Conservation (phyloP, 2,797 vertebrate species). For the Megaceryle alcyon region DNA sequence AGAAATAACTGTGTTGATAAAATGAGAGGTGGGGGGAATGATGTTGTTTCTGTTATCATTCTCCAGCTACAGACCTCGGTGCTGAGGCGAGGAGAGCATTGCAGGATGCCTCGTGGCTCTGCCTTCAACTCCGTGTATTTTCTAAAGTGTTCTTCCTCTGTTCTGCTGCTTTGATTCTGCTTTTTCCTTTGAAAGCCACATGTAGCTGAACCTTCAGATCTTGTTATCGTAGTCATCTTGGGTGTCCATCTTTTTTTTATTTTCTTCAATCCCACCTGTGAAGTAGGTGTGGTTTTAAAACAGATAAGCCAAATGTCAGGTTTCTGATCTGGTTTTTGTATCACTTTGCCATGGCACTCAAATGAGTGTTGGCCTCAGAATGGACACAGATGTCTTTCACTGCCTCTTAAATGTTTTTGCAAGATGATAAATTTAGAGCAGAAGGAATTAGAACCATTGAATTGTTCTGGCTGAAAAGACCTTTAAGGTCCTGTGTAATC, state of each 20-base stretch:
- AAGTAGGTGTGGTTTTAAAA: not conserved
- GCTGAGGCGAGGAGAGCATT: not conserved
- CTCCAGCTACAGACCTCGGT: not conserved
- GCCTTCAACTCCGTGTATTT: not conserved
- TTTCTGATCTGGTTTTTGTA: not conserved
- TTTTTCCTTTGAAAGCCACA: not conserved
- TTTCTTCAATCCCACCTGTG: not conserved
- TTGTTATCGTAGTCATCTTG: not conserved
- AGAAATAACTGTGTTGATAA: not conserved
- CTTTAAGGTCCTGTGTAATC: not conserved
- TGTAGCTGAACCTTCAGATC: not conserved
- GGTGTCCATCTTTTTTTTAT: not conserved
- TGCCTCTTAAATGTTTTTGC: not conserved
- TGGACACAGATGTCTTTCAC: not conserved
- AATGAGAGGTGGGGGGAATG: not conserved
- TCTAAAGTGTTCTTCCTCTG: not conserved
- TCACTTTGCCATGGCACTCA: accelerated
- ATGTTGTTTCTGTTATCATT: not conserved
- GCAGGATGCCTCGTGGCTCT: not conserved
- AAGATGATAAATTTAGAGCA: not conserved
- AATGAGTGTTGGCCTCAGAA: not conserved
- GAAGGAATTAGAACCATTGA: not conserved
- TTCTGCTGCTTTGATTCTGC: not conserved
- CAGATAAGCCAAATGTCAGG: not conserved
- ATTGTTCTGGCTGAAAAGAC: not conserved